A percentile compares a stretch with the other conserved stretches of the same genome.
Evolutionary conservation across 2,113 vertebrate species (phyloP).

Genomic region (Argyrosomus japonicus): DNA sequence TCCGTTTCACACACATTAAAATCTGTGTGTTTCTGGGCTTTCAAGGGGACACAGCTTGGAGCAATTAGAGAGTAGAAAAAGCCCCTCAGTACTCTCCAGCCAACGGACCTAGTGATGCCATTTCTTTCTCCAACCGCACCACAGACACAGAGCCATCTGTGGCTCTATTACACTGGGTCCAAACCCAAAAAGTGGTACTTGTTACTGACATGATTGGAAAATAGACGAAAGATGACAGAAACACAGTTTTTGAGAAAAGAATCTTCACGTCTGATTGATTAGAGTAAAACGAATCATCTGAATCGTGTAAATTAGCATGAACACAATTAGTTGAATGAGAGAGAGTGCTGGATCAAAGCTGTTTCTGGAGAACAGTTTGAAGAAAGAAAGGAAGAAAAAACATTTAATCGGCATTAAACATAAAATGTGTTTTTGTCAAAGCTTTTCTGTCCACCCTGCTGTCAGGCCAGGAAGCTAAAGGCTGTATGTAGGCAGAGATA

Average conservation of each 20-base stretch:
- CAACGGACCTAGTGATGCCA: conserved; percentile 71
- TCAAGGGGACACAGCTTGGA: conserved; percentile 82
- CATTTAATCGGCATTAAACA: neutral
- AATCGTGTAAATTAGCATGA: conserved; percentile 30
- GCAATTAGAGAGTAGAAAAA: conserved; percentile 81
- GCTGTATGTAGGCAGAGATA: conserved; percentile 48
- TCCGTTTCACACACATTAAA: conserved; percentile 31
- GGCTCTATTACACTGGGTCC: conserved; percentile 60
- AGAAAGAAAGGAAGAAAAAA: too few relatives aligned
- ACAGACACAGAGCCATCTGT: conserved; percentile 77
- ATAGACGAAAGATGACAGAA: conserved; percentile 41
- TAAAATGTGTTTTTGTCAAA: conserved; percentile 22
- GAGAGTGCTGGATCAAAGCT: conserved; percentile 5
- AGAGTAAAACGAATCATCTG: conserved; percentile 1
- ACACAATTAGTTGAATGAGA: neutral
- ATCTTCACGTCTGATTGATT: neutral
- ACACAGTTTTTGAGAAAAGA: neutral
- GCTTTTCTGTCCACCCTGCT: conserved; percentile 14
- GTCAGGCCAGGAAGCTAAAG: conserved; percentile 15
- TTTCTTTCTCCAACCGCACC: conserved; percentile 74
- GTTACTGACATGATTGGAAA: conserved; percentile 62
- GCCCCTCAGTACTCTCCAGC: conserved; percentile 66
- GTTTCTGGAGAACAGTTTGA: neutral
- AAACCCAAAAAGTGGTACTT: conserved; percentile 65
- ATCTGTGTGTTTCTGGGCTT: conserved; percentile 56